A percentile compares a stretch with the other conserved stretches of the same genome.
These are phyloP conservation scores for Zaprionus ornatus DNA, from an alignment of 1,140 invertebrate genomes.

Conservation along the genomic window DNA sequence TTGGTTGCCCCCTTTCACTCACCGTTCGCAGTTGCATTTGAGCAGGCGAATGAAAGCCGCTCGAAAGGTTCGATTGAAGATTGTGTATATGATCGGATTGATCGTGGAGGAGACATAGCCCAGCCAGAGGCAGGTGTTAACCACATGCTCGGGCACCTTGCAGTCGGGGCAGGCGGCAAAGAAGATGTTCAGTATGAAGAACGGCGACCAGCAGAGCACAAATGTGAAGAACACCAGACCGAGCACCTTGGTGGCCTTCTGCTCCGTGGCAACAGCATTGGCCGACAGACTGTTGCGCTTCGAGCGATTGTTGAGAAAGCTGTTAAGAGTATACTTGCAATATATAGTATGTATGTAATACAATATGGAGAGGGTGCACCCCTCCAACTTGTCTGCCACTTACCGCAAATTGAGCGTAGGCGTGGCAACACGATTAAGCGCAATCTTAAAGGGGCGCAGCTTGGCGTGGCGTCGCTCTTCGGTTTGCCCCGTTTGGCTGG, in stretches of 20 bases:
- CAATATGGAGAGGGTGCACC: not conserved
- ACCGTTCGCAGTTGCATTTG: constrained; percentile 90
- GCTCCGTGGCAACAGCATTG: constrained; percentile 92
- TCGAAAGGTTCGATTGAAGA: constrained; percentile 94
- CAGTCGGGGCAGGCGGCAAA: constrained; percentile 90
- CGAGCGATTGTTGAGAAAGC: constrained; percentile 88
- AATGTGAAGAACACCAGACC: constrained; percentile 96
- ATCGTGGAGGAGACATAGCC: constrained; percentile 95
- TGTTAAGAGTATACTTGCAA: constrained; percentile 59
- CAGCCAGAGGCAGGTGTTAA: constrained; percentile 92
- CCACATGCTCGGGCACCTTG: constrained; percentile 87
- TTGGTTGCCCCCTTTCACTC: constrained; percentile 54
- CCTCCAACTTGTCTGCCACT: constrained; percentile 34
- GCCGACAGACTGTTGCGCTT: constrained; percentile 88
- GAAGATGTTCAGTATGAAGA: constrained; percentile 93
- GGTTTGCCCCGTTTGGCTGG: constrained; percentile 85
- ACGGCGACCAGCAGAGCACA: constrained; percentile 95
- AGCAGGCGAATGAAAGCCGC: constrained; percentile 92
- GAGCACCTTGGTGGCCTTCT: constrained; percentile 91
- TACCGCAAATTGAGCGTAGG: constrained; percentile 87
- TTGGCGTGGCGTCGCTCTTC: constrained; percentile 87
- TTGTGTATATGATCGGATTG: constrained; percentile 94
- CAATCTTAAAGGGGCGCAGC: constrained; percentile 87
- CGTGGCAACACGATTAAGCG: constrained; percentile 86
- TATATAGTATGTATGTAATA: not conserved